These are phyloP conservation scores for Lipophrys pholis DNA, from an alignment of 2,113 vertebrate genomes.

Conservation along the genomic window DNA sequence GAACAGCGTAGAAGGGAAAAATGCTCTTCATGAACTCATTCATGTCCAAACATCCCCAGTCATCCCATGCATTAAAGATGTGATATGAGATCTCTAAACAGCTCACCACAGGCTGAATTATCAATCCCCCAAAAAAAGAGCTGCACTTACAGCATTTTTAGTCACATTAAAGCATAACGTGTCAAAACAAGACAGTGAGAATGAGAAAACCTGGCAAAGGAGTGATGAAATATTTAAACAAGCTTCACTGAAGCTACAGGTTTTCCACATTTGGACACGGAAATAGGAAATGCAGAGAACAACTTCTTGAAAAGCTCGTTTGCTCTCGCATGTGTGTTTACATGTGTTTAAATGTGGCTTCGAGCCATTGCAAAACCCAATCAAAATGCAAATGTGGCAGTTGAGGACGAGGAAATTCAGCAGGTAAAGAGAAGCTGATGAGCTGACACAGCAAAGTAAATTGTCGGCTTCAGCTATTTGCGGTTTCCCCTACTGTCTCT, in stretches of 20 bases:
- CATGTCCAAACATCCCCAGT: not conserved
- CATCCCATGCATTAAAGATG: not conserved
- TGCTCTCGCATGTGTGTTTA: slow-evolving; percentile 54
- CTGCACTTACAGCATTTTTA: not conserved
- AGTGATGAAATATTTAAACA: slow-evolving; percentile 25
- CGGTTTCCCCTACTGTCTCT: slow-evolving; percentile 21
- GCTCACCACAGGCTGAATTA: not conserved
- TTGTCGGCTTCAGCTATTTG: slow-evolving; percentile 22
- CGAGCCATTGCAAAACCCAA: slow-evolving; percentile 38
- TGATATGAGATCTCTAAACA: not conserved
- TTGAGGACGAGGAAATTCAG: slow-evolving; percentile 21
- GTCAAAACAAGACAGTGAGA: not conserved
- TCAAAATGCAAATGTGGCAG: slow-evolving; percentile 68
- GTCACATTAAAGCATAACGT: slow-evolving; percentile 5
- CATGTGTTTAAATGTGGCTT: slow-evolving; percentile 56
- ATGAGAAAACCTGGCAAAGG: not conserved
- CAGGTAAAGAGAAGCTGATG: slow-evolving; percentile 53
- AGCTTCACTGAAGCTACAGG: slow-evolving; percentile 36
- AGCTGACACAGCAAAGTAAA: slow-evolving; percentile 61
- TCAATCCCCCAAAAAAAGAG: not conserved
- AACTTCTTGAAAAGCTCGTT: slow-evolving; percentile 14
- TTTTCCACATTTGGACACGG: slow-evolving; percentile 13
- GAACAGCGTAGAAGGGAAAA: not conserved
- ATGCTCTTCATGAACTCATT: not conserved
- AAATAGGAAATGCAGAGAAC: not conserved